These are phyloP conservation scores for Achatina immaculata DNA, from an alignment of 1,140 invertebrate species.

Conservation along the genomic window DNA sequence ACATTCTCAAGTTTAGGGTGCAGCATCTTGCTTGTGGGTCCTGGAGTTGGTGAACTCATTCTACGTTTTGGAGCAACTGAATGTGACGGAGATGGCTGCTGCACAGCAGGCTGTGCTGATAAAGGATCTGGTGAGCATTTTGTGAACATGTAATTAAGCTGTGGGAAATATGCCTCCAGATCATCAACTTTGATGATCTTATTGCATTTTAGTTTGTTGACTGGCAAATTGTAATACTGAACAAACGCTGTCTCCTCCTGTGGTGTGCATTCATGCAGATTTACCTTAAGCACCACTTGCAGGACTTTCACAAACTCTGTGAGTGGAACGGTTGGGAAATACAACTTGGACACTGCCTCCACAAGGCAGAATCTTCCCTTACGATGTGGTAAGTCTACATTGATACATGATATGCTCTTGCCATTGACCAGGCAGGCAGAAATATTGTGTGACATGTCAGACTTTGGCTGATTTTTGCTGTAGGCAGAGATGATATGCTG, in stretches of 20 bases:
- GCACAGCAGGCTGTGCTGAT: neutral
- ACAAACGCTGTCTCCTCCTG: constrained; percentile 66
- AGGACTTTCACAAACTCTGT: constrained; percentile 64
- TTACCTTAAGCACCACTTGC: constrained; percentile 60
- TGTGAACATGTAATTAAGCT: constrained; percentile 62
- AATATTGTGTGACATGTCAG: constrained; percentile 42
- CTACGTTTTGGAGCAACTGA: neutral
- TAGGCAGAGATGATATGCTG: neutral
- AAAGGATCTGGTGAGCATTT: constrained; percentile 20
- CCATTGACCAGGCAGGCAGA: constrained; percentile 59
- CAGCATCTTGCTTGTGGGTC: neutral
- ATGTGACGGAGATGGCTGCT: neutral
- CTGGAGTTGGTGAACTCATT: neutral
- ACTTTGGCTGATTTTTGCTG: neutral
- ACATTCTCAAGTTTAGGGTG: constrained; percentile 11
- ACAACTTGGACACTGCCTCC: constrained; percentile 66
- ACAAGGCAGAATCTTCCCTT: constrained; percentile 61
- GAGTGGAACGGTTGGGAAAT: constrained; percentile 64
- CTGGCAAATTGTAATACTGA: constrained; percentile 66
- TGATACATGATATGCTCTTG: constrained; percentile 66
- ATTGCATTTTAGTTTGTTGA: constrained; percentile 62
- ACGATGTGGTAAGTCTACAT: constrained; percentile 46
- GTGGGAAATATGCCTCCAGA: constrained; percentile 62
- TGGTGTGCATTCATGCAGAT: constrained; percentile 58
- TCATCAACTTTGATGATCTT: constrained; percentile 64